Evolutionary conservation across 2,113 vertebrate genomes (phyloP), one percentile per base, ranked within the genome.

Genomic region (Tragelaphus buxtoni): DNA sequence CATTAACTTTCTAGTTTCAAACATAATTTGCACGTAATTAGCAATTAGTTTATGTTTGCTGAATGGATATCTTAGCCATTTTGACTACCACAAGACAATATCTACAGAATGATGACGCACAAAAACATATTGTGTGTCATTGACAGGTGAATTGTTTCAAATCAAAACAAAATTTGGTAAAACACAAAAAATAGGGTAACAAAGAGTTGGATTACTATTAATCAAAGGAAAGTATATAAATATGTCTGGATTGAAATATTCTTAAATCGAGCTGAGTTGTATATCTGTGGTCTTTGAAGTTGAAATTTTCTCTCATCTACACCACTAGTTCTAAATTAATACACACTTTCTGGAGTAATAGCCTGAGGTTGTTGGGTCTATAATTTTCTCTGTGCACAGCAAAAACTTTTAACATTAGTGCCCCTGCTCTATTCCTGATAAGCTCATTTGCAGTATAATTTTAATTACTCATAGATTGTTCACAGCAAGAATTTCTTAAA

Each of bases 11-110:
- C 32, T 84, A 56, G 82, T 53, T 74, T 47, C 14, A 93, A 45
- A 82, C 12, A 85, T 39, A 89, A 93, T 72, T 95, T 95, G 6
- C 30, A 56, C 30, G 22, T 85, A 83, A 86, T 94, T 90, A 93
- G 11, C 4, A 69, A 63, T 91, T 89, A 86, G 39, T 85, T 42
- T 35, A 39, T 65, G 63, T 87, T 94, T 86, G 5, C 24, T 60
- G 5, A 55, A 76, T 88, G 24, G 1, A 32, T 94, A 65, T 83
- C 4, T 79, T 58, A 96, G 20, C 8, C 11, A 74, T 82, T 92
- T 96, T 22, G 20, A 7, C 53, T 76, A 24, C 35, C 20, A 47
- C 6, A 80, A 83, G n/a, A 32, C 20, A 20, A 30, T 58, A 4
- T 92, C 5, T 13, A 79, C 92, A 90, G 45, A 51, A 61, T 58